A percentile compares a stretch with the other conserved stretches of the same genome.
Conservation (phyloP, 2,888 invertebrate species). For the Nephrotoma appendiculata region DNA sequence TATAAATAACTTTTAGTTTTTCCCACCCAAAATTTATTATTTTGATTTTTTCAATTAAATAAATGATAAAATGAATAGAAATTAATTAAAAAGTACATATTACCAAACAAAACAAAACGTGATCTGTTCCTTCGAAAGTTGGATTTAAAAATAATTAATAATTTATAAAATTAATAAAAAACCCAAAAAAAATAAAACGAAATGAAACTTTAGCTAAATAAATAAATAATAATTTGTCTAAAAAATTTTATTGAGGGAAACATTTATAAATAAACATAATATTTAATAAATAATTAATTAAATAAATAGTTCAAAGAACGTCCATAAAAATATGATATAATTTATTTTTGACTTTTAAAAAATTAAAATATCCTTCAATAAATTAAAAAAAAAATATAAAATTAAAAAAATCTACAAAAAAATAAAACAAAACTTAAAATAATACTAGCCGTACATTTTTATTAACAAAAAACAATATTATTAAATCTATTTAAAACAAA, state of each 20-base stretch:
- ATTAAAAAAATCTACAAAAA: background rate
- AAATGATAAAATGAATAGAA: background rate
- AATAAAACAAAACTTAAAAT: background rate
- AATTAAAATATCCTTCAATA: background rate
- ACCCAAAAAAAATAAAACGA: background rate
- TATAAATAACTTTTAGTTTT: background rate
- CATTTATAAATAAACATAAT: background rate
- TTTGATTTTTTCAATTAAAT: background rate
- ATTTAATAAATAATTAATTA: background rate
- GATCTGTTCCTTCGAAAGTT: slow-evolving; percentile 7
- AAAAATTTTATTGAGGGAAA: background rate
- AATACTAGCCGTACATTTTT: background rate
- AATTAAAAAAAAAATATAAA: background rate
- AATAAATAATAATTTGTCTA: background rate
- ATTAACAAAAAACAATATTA: background rate
- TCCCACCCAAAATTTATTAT: background rate
- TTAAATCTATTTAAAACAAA: background rate
- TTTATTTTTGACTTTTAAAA: background rate
- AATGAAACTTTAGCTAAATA: background rate
- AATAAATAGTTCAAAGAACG: background rate
- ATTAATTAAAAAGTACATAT: background rate
- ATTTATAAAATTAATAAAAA: background rate
- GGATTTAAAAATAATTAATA: slow-evolving; percentile 3
- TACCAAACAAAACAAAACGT: background rate
- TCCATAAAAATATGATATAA: background rate